These are phyloP conservation scores for Osmoderma eremita DNA, from an alignment of 2,888 invertebrate species.

Conservation along the genomic window DNA sequence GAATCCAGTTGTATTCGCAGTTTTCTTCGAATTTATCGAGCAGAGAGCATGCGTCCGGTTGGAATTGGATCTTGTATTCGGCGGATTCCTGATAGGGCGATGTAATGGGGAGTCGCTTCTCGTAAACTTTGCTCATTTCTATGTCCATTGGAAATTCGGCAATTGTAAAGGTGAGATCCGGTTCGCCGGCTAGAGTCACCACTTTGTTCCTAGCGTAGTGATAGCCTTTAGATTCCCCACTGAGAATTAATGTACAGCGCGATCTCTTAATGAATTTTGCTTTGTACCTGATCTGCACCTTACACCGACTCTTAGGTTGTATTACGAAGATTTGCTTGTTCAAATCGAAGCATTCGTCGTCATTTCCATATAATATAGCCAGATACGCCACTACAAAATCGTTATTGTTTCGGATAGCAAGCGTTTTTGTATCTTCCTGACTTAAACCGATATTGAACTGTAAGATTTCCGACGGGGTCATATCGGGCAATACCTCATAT, in stretches of 20 bases:
- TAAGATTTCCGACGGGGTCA: slow-evolving; percentile 63
- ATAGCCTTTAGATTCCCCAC: slow-evolving; percentile 34
- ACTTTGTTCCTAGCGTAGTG: slow-evolving; percentile 30
- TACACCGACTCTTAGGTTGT: not conserved
- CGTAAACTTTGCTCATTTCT: not conserved
- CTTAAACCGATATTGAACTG: slow-evolving; percentile 65
- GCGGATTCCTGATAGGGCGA: not conserved
- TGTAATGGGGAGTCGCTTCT: not conserved
- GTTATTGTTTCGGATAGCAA: slow-evolving; percentile 48
- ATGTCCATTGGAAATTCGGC: not conserved
- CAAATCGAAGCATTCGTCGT: slow-evolving; percentile 12
- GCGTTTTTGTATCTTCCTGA: slow-evolving; percentile 61
- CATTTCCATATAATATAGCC: slow-evolving; percentile 21
- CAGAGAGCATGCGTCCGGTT: no score
- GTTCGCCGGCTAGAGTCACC: slow-evolving; percentile 16
- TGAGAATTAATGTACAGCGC: slow-evolving; percentile 14
- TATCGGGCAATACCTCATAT: slow-evolving; percentile 68
- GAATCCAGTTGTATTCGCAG: no score
- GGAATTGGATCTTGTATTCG: not conserved
- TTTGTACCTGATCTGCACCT: slow-evolving; percentile 7
- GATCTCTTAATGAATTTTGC: slow-evolving; percentile 27
- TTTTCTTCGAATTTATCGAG: no score
- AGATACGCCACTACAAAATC: slow-evolving; percentile 21
- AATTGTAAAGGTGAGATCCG: not conserved
- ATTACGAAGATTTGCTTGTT: slow-evolving; percentile 10